Evolutionary conservation across 2,888 invertebrate species (phyloP), one percentile per base, ranked within the genome.

Genomic region (Orgyia antiqua): DNA sequence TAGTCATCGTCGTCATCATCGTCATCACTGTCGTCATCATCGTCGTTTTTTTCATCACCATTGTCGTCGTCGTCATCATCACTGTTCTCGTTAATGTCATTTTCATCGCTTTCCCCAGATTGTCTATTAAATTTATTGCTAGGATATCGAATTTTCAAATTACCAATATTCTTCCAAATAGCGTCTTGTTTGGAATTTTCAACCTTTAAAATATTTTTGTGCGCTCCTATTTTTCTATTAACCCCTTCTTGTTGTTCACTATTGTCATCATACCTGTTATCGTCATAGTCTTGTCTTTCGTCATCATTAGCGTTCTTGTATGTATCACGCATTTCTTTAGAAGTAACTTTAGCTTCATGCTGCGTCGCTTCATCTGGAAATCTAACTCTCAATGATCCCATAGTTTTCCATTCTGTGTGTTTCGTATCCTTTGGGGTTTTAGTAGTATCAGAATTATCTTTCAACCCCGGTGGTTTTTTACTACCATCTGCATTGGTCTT

Each of bases 401-500:
- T 66, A 34, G 69, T 59, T 51, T 71, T 77, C 65, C 57, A 56
- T 50, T 62, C 60, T 24, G 57, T 55, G 42, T 55, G 41, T 56
- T 59, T 71, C 31, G 25, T 21, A 24, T 47, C 49, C 42, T 56
- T 63, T 24, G 53, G 51, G 34, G 54, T 54, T 49, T 20, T 54
- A 53, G 56, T 60, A 45, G 31, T 44, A 42, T 58, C 55, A 49
- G 46, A 33, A 44, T 64, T 46, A 36, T 57, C 61, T 49, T 45
- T 58, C 41, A 59, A 65, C 71, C 79, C 77, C 67, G 70, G 65
- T 60, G 63, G 49, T 64, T 64, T 68, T 58, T 59, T 74, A 70
- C 74, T 69, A 77, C 68, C 71, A 83, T 86, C 84, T 86, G 84
- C 86, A 84, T 70, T 77, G 82, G 83, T 68, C 79, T 76, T 84